Conservation (phyloP, 1,140 invertebrate genomes). For the Thereuonema tuberculata region DNA sequence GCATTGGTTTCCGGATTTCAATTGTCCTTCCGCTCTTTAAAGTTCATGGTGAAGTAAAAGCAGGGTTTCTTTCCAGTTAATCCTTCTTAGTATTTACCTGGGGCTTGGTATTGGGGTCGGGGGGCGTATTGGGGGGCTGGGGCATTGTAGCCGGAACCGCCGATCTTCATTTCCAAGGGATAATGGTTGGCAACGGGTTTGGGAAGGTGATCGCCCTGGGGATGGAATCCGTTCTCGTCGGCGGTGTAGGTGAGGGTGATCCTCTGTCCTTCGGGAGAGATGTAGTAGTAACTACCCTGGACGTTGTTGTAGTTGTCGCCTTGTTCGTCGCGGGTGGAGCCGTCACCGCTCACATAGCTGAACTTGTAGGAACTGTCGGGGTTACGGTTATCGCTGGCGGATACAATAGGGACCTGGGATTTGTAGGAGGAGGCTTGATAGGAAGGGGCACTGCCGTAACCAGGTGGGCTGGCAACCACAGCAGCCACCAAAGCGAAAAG, state of each 20-base stretch:
- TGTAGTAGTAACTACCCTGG: conserved; percentile 3
- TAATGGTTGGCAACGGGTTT: not conserved
- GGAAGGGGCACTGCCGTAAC: not conserved
- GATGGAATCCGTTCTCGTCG: conserved; percentile 23
- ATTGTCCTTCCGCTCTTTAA: no score
- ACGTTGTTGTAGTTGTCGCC: not conserved
- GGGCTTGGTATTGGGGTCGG: not conserved
- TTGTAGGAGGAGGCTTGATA: not conserved
- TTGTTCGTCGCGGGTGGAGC: not conserved
- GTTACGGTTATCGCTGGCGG: conserved; percentile 63
- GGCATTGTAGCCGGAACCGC: not conserved
- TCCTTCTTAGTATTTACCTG: no score
- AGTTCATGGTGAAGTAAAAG: no score
- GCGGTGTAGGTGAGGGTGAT: not conserved
- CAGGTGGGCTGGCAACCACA: no score
- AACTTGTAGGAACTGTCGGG: conserved; percentile 71
- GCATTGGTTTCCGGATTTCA: no score
- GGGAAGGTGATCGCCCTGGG: conserved; percentile 32
- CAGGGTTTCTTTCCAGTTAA: no score
- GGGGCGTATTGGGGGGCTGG: not conserved
- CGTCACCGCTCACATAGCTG: conserved; percentile 64
- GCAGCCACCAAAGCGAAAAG: no score
- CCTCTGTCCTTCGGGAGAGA: conserved; percentile 4
- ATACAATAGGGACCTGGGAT: conserved; percentile 51
- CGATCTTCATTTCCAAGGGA: not conserved